Conservation (phyloP, 2,888 invertebrate genomes). For the Lasioglossum lativentre region DNA sequence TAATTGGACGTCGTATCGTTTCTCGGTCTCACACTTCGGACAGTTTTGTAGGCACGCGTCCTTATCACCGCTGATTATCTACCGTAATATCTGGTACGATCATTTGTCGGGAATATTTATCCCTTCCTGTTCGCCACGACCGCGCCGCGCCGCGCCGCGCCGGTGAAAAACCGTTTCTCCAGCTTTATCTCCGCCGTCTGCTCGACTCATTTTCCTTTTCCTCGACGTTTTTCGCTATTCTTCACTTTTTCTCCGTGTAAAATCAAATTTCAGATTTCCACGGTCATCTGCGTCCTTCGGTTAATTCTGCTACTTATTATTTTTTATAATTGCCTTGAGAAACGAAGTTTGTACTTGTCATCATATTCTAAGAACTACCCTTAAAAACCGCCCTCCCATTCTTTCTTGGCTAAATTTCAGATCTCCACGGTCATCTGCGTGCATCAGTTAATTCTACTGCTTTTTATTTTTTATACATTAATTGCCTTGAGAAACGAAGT, state of each 20-base stretch:
- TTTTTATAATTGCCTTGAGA: neutral
- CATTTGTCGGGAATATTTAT: constrained; percentile 57
- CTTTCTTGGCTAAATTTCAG: no score
- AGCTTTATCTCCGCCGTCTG: neutral
- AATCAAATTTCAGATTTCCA: neutral
- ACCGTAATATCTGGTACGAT: constrained; percentile 45
- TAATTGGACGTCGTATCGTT: constrained; percentile 64
- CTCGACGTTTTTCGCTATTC: neutral
- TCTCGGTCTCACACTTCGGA: constrained; percentile 56
- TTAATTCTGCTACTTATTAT: neutral
- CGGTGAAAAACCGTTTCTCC: constrained; percentile 22
- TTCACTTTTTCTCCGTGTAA: neutral
- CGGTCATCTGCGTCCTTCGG: neutral
- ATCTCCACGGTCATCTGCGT: no score
- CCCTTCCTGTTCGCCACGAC: constrained; percentile 31
- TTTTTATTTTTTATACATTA: no score
- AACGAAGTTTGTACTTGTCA: no score
- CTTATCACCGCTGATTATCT: constrained; percentile 51
- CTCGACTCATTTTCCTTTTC: neutral
- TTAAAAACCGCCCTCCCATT: no score
- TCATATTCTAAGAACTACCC: no score
- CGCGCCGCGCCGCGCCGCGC: no score
- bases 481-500: no score
- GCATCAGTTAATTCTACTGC: no score
- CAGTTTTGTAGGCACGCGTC: constrained; percentile 57